Evolutionary conservation across 2,888 invertebrate species (phyloP), one percentile per base, ranked within the genome.

Genomic region (Campoplex nolae): DNA sequence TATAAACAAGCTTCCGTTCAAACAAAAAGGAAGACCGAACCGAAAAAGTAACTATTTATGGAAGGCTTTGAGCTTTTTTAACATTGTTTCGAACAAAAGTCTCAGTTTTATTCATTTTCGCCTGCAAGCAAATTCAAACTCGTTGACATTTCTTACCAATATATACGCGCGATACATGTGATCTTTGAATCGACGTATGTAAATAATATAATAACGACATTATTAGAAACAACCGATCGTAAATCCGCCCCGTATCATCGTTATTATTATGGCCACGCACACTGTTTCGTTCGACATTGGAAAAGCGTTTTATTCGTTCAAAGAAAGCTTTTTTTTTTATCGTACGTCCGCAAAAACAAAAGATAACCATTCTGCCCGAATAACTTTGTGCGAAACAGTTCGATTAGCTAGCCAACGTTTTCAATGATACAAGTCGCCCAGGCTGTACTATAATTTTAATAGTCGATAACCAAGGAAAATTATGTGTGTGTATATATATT

Each of bases 401-500:
- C 89, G 91, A 89, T 92, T 91, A 79, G 79, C 83, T 91, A 92
- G 91, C 89, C 87, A 91, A 92, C 89, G 88, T 92, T 91, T 92
- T 92, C 90, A 90, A 91, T 91, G 88, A 76, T n/a, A 91, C 92
- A 90, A 90, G 90, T 92, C 91, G 62, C 91, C 76, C 92, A 92
- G 93, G 92, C 92, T 94, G 93, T 94, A 94, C 90, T 92, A 93
- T 93, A 93, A 92, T 93, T 94, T 93, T 92, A 92, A 92, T 94
- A 91, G 91, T 90, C 91, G 90, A 91, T 92, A 88, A 92, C 90
- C 90, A 88, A 91, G 86, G 73, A 90, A 89, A 84, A 89, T 90
- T 89, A 91, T 89, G 89, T 88, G 62, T 45, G 62, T 56, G 54
- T 74, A 42, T 74, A 42, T 74, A 58, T 58, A 73, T 74, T n/a